phyloP scores from a whole-genome alignment of 2,888 invertebrate genomes.

The Monoplex corrugatus region DNA sequence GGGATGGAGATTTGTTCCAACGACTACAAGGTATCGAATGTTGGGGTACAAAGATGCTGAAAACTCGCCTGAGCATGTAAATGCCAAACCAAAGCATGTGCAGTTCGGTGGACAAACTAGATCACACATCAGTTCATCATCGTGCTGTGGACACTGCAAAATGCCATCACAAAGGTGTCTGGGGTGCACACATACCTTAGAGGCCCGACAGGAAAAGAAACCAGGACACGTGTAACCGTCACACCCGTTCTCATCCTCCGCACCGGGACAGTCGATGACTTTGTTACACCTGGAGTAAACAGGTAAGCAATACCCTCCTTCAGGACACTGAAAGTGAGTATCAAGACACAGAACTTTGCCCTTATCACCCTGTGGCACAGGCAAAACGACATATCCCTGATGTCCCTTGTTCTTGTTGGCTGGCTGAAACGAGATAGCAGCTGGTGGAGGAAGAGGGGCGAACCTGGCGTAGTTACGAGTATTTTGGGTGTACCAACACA shows the following conservation, averaged over 20 bases:
- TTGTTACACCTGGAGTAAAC: slow-evolving; percentile 51
- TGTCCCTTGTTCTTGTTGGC: too few species aligned
- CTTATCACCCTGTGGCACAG: not conserved
- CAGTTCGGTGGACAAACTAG: slow-evolving; percentile 41
- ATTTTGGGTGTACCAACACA: not conserved
- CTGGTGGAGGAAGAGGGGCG: not conserved
- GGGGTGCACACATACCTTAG: slow-evolving; percentile 42
- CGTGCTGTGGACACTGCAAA: slow-evolving; percentile 51
- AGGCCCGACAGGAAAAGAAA: slow-evolving; percentile 44
- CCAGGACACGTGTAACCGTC: slow-evolving; percentile 42
- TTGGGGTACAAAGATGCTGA: not conserved
- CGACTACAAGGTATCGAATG: not conserved
- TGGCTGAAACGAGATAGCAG: not conserved
- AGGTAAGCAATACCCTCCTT: slow-evolving; percentile 44
- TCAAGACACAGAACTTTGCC: slow-evolving; percentile 20
- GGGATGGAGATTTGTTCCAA: not conserved
- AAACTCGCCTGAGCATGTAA: slow-evolving; percentile 10
- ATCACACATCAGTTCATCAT: slow-evolving; percentile 50
- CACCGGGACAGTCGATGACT: slow-evolving; percentile 47
- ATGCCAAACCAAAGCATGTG: slow-evolving; percentile 40
- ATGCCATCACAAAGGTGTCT: slow-evolving; percentile 49
- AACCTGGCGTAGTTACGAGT: rapidly evolving
- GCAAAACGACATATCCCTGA: not conserved
- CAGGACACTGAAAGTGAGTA: slow-evolving; percentile 43
- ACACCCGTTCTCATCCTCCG: slow-evolving; percentile 46